Evolutionary conservation across 2,113 vertebrate genomes (phyloP).

Genomic region (Orycteropus afer): DNA sequence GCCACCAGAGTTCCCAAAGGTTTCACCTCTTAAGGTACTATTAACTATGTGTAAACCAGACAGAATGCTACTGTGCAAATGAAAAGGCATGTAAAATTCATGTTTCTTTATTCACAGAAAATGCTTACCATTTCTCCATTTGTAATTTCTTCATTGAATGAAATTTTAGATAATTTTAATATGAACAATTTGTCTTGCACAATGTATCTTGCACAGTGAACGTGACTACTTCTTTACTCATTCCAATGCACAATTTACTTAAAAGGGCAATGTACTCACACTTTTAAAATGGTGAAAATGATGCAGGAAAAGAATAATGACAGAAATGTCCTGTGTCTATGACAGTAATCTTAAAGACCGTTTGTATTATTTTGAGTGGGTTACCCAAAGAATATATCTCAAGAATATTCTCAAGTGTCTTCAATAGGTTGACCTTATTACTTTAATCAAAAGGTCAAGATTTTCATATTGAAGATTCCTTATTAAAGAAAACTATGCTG

Average conservation of each 20-base stretch:
- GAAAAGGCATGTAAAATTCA: not conserved
- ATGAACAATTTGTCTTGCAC: not conserved
- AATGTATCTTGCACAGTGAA: not conserved
- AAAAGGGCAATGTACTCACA: not conserved
- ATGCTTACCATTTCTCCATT: not conserved
- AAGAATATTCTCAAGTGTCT: not conserved
- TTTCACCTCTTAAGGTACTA: too few relatives aligned
- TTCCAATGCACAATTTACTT: not conserved
- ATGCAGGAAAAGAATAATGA: not conserved
- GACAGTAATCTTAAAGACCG: not conserved
- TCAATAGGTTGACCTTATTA: not conserved
- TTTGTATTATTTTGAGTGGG: not conserved
- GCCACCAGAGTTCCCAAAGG: too few relatives aligned
- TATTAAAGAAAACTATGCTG: not conserved
- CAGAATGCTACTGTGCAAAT: not conserved
- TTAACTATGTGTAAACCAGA: not conserved
- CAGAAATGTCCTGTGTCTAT: not conserved
- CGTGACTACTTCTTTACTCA: not conserved
- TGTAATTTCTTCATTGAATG: not conserved
- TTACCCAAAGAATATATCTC: not conserved
- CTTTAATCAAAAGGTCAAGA: not conserved
- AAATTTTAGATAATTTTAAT: not conserved
- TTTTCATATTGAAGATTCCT: constrained; percentile 13
- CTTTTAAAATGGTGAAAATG: not conserved
- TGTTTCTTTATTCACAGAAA: not conserved